These are phyloP conservation scores for Iselma pallidipennis DNA, from an alignment of 2,888 invertebrate genomes.

Conservation along the genomic window DNA sequence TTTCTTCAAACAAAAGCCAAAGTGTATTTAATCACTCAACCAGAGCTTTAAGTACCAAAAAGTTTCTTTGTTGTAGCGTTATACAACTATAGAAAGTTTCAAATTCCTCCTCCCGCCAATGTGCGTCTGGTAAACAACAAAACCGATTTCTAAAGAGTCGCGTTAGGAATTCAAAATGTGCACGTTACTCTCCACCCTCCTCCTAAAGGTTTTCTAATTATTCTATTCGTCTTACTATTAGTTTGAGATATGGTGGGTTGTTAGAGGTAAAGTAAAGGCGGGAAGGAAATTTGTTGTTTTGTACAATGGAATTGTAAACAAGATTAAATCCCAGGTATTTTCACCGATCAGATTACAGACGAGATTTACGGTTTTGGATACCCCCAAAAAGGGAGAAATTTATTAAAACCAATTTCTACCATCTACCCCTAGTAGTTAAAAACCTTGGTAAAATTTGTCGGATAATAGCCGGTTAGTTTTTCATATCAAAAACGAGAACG, in stretches of 20 bases:
- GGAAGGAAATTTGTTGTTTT: too few relatives aligned
- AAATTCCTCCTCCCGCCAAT: constrained; percentile 19
- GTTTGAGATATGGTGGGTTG: not conserved
- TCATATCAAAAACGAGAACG: too few relatives aligned
- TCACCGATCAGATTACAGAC: not conserved
- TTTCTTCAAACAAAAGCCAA: constrained; percentile 24
- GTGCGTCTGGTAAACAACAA: constrained; percentile 20
- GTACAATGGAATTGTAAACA: not conserved
- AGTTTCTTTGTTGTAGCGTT: constrained; percentile 32
- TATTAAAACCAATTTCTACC: not conserved
- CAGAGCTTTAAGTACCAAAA: constrained; percentile 32
- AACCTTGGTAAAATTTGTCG: too few relatives aligned
- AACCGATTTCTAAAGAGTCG: constrained; percentile 29
- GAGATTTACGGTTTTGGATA: not conserved
- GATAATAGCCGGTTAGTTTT: not conserved
- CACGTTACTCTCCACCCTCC: not conserved
- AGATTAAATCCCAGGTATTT: not conserved
- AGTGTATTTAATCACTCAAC: constrained; percentile 37
- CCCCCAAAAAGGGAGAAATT: not conserved
- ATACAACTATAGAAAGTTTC: constrained; percentile 22
- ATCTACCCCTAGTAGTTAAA: too few relatives aligned
- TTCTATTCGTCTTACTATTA: not conserved
- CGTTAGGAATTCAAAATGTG: constrained; percentile 33
- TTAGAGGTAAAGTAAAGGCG: not conserved
- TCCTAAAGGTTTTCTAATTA: not conserved